Evolutionary conservation across 2,888 invertebrate genomes (phyloP).

Genomic region (Nephrocerus scutellatus): DNA sequence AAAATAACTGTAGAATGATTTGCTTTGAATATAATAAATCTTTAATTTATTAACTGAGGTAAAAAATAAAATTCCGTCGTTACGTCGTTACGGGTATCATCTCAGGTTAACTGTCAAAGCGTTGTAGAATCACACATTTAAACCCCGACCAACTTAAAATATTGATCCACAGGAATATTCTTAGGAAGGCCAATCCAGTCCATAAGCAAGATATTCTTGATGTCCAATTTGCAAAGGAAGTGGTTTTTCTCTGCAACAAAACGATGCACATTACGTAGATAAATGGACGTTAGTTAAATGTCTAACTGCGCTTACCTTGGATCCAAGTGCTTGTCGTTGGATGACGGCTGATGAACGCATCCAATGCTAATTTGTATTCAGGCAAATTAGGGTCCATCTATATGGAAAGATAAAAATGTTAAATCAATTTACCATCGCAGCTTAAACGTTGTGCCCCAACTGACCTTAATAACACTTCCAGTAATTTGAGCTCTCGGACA

Average conservation of each 20-base stretch:
- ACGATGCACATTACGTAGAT: too few relatives aligned
- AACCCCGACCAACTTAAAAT: too few relatives aligned
- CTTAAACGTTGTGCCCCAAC: constrained; percentile 4
- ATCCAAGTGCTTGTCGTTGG: constrained; percentile 42
- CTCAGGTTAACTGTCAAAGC: too few relatives aligned
- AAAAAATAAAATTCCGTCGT: too few relatives aligned
- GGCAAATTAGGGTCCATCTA: constrained; percentile 28
- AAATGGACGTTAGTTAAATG: too few relatives aligned
- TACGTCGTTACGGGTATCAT: too few relatives aligned
- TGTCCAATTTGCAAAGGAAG: constrained; percentile 70
- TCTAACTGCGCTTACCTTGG: too few relatives aligned
- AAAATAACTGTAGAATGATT: too few relatives aligned
- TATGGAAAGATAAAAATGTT: constrained; percentile 4
- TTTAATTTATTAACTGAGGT: too few relatives aligned
- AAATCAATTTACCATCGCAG: too few relatives aligned
- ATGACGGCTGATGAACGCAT: constrained; percentile 38
- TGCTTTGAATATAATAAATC: too few relatives aligned
- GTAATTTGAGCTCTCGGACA: constrained; percentile 41
- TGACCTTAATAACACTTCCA: constrained; percentile 37
- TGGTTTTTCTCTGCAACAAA: constrained; percentile 69
- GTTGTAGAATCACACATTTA: too few relatives aligned
- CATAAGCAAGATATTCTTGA: constrained; percentile 65
- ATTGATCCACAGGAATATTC: constrained; percentile 29
- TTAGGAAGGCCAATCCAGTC: constrained; percentile 76
- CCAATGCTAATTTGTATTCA: constrained; percentile 29